phyloP scores from a whole-genome alignment of 1,140 invertebrate species.

The Argopecten irradians region DNA sequence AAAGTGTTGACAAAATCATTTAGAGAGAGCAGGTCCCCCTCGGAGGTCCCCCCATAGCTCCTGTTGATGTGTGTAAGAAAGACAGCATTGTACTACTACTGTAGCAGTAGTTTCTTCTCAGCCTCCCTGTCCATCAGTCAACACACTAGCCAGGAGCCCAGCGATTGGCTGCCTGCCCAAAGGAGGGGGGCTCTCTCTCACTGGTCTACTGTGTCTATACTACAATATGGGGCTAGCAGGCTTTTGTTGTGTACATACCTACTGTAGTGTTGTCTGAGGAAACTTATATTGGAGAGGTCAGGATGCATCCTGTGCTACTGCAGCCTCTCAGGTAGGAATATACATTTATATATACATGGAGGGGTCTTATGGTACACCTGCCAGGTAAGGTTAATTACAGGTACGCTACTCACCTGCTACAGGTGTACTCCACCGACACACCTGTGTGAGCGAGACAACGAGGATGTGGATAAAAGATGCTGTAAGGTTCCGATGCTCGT shows the following conservation, averaged over 20 bases:
- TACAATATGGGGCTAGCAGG: conserved; percentile 2
- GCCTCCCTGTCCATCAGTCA: conserved; percentile 19
- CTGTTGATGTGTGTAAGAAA: neutral
- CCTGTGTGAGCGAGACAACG: neutral
- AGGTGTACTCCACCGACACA: neutral
- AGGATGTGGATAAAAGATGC: neutral
- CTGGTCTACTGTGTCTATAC: neutral
- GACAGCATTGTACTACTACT: conserved; percentile 9
- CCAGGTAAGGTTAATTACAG: conserved; percentile 15
- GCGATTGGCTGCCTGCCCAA: neutral
- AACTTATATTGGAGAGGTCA: neutral
- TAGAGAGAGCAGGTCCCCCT: neutral
- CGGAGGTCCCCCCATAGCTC: neutral
- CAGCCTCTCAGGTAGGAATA: conserved; percentile 12
- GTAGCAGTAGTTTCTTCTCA: neutral
- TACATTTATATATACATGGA: conserved; percentile 14
- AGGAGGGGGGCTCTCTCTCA: neutral
- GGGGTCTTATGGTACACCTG: neutral
- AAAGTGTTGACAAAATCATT: neutral
- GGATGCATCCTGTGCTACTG: neutral
- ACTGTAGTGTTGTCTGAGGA: conserved; percentile 3
- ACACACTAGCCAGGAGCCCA: neutral
- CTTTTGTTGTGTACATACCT: conserved; percentile 21
- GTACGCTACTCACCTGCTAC: conserved; percentile 1
- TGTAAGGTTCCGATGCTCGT: neutral